Conservation (phyloP, 2,113 vertebrate species). For the Cromileptes altivelis region DNA sequence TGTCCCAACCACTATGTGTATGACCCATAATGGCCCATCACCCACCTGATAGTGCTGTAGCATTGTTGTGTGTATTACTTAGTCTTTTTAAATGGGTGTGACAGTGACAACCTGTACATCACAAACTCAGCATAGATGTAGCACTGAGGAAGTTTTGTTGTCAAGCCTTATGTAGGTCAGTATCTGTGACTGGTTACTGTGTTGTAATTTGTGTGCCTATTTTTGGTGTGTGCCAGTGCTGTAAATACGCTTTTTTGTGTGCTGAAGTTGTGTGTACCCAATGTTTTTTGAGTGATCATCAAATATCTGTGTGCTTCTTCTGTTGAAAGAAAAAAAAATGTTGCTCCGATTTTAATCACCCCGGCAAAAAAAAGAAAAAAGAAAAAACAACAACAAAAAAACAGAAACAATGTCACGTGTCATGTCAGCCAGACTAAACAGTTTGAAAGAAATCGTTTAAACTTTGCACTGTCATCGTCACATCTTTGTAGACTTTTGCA, state of each 20-base stretch:
- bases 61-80: constrained; percentile 81
- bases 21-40: constrained; percentile 85
- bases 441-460: constrained; percentile 44
- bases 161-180: constrained; percentile 85
- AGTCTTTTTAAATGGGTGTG: constrained; percentile 79
- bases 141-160: constrained; percentile 84
- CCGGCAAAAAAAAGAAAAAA: constrained; percentile 48
- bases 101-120: constrained; percentile 82
- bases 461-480: constrained; percentile 77
- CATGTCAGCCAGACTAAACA: constrained; percentile 63
- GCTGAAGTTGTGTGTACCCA: constrained; percentile 80
- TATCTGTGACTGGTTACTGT: constrained; percentile 84
- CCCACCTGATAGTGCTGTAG: constrained; percentile 82
- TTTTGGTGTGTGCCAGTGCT: constrained; percentile 82
- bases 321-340: constrained; percentile 74
- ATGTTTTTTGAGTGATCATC: constrained; percentile 80
- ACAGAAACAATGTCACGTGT: constrained; percentile 40
- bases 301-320: constrained; percentile 80
- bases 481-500: constrained; percentile 80
- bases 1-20: constrained; percentile 89
- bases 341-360: constrained; percentile 68
- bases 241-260: constrained; percentile 84
- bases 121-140: constrained; percentile 86
- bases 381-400: too few relatives aligned
- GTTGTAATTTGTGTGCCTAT: constrained; percentile 85